Conservation (phyloP, 2,113 vertebrate genomes). For the Microtus pennsylvanicus region DNA sequence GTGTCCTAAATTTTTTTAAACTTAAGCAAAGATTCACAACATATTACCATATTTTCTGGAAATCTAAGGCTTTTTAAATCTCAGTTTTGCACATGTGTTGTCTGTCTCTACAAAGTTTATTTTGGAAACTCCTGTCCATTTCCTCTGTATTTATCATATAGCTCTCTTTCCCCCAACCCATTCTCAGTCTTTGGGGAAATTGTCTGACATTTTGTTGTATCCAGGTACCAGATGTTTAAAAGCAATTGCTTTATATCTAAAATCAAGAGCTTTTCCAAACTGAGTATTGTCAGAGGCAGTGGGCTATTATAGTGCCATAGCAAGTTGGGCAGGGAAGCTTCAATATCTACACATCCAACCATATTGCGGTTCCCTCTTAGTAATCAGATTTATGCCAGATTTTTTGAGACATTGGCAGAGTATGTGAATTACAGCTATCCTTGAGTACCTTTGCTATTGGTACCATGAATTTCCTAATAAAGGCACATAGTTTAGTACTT, state of each 20-base stretch:
- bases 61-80: background rate
- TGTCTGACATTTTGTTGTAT: slow-evolving; percentile 23
- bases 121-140: background rate
- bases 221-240: background rate
- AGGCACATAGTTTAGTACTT: background rate
- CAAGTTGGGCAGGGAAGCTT: background rate
- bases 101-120: background rate
- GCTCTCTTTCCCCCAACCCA: fast-evolving
- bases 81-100: background rate
- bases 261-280: slow-evolving; percentile 1
- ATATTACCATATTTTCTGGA: background rate
- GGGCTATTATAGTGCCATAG: background rate
- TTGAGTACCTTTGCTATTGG: background rate
- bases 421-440: background rate
- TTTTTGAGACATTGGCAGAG: background rate
- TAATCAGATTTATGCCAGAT: background rate
- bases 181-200: background rate
- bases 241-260: slow-evolving; percentile 12
- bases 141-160: background rate
- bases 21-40: background rate
- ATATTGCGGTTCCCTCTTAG: background rate
- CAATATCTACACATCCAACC: background rate
- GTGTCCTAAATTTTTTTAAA: background rate
- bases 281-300: background rate
- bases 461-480: background rate